Evolutionary conservation across 2,797 vertebrate genomes (phyloP), one percentile per base, ranked within the genome.

Genomic region (Merluccius polli): DNA sequence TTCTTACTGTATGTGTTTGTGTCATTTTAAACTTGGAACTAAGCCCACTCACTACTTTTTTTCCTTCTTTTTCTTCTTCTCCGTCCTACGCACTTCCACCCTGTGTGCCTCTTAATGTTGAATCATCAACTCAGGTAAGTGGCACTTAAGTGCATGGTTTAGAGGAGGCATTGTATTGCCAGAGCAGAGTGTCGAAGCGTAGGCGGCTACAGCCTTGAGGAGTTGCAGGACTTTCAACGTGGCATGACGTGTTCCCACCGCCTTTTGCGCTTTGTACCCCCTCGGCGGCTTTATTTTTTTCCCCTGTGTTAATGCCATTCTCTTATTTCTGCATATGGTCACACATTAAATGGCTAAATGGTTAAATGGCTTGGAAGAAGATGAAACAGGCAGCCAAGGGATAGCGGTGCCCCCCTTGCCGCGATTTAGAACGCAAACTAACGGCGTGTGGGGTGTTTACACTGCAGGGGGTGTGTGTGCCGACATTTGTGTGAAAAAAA

Each of bases 101-200:
- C 68, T 78, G 59, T 74, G 29, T 71, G 41, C 29, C 76, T 44
- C 30, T 15, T 73, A 2, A 18, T 48, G 38, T 81, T 82, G 78
- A 73, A 78, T 80, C 73, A 78, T 82, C 73, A 71, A 73, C 77
- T 74, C 65, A 82, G 83, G 75, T 86, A 88, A 89, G 79, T 85
- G 79, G 74, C 77, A 74, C 74, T 80, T 79, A 72, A 68, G 35
- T 76, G 63, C 52, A 76, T 77, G 71, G 80, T 81, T 84, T 16
- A 70, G 31, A 48, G 72, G 84, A 76, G 82, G 79, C 77, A 83
- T 84, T 67, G 36, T 75, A 16, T 75, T 41, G 24, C 72, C 36
- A 13, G 36, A 78, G 84, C 80, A 68, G 83, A 79, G 85, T 82
- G 82, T 79, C 74, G 81, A 78, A 36, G 32, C 7, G 76, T 79